Conservation (phyloP, 2,113 vertebrate species). For the Bos indicus region DNA sequence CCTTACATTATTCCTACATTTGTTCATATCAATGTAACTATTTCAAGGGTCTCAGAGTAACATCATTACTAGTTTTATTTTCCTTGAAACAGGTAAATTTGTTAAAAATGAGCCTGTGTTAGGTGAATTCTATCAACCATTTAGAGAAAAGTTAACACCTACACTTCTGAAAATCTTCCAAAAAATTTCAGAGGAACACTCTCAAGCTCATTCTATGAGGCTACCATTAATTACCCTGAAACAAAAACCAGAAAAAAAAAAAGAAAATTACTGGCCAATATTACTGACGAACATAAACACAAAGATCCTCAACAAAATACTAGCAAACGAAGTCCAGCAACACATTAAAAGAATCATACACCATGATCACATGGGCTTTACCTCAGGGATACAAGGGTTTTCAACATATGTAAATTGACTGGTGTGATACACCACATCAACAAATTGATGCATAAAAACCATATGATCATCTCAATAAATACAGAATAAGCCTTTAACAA, state of each 20-base stretch:
- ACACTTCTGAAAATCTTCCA: neutral
- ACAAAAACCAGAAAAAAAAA: neutral
- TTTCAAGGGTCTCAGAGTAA: neutral
- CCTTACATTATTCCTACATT: neutral
- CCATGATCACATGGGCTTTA: neutral
- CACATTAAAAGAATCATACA: neutral
- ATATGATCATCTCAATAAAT: neutral
- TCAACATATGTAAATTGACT: neutral
- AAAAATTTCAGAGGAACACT: neutral
- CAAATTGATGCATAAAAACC: neutral
- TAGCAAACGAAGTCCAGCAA: neutral
- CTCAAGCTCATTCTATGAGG: neutral
- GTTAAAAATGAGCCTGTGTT: neutral
- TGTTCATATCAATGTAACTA: neutral
- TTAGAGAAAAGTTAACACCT: neutral
- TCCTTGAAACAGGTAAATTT: neutral
- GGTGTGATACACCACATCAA: neutral
- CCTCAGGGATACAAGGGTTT: neutral
- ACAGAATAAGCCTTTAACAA: neutral
- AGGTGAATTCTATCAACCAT: neutral
- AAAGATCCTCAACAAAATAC: neutral
- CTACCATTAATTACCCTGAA: neutral
- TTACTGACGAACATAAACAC: neutral
- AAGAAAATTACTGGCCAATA: neutral
- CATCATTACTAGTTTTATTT: neutral